These are phyloP conservation scores for Myiozetetes cayanensis DNA, from an alignment of 2,113 vertebrate genomes.

Conservation along the genomic window DNA sequence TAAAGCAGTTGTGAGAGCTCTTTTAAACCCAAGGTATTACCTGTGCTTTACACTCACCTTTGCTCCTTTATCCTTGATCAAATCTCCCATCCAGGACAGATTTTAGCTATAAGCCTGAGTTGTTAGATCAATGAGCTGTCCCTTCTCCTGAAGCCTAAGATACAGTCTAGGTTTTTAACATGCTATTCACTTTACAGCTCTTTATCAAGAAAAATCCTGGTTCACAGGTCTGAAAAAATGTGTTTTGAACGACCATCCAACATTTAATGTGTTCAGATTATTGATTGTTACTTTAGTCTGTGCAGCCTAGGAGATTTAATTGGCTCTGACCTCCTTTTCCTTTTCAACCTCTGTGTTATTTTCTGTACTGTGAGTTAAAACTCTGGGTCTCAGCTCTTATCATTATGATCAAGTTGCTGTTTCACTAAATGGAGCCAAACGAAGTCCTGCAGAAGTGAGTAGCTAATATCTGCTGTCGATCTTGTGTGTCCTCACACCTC, in stretches of 20 bases:
- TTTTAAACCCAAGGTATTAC: not conserved
- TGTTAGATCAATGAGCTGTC: not conserved
- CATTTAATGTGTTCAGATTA: not conserved
- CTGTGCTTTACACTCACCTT: not conserved
- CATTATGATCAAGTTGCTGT: not conserved
- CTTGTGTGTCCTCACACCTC: not conserved
- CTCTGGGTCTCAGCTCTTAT: not conserved
- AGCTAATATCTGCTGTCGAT: accelerated
- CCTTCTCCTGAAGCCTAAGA: not conserved
- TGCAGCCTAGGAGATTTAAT: not conserved
- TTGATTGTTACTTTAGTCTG: not conserved
- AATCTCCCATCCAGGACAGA: not conserved
- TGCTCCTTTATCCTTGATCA: not conserved
- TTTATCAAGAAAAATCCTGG: not conserved
- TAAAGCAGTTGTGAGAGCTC: not conserved
- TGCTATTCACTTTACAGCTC: not conserved
- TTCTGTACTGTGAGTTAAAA: not conserved
- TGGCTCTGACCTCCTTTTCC: not conserved
- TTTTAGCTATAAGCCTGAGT: not conserved
- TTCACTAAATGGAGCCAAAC: not conserved
- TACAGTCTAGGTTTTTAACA: not conserved
- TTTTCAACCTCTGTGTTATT: not conserved
- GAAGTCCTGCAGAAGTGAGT: not conserved
- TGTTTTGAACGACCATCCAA: not conserved
- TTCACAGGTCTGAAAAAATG: not conserved